Evolutionary conservation across 2,113 vertebrate species (phyloP).

Genomic region (Haplotaxodon microlepis): DNA sequence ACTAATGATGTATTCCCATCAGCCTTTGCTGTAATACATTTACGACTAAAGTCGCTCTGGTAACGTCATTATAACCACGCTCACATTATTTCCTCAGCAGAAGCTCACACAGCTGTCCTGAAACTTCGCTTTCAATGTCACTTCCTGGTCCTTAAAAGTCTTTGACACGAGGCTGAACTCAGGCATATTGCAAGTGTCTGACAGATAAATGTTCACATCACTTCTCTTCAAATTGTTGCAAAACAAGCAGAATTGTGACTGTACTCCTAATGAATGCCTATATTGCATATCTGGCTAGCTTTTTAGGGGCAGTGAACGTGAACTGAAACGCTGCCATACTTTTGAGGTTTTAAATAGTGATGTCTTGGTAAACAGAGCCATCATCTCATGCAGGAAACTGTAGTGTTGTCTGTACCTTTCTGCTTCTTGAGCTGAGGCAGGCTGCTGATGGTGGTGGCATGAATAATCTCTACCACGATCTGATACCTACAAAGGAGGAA

Average conservation of each 20-base stretch:
- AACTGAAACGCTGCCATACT: not conserved
- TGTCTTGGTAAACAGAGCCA: no score
- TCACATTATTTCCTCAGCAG: not conserved
- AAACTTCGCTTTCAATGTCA: not conserved
- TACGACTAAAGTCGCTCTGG: not conserved
- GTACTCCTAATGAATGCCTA: not conserved
- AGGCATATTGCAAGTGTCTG: not conserved
- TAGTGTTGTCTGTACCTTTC: slow-evolving; percentile 77
- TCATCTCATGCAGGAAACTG: not conserved
- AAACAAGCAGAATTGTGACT: not conserved
- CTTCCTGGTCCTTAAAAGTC: not conserved
- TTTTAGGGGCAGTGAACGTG: not conserved
- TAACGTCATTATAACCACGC: not conserved
- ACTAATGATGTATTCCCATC: not conserved
- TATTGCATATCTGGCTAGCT: not conserved
- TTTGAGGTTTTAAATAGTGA: not conserved
- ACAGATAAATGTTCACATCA: not conserved
- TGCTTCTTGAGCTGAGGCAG: slow-evolving; percentile 95
- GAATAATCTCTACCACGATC: slow-evolving; percentile 97
- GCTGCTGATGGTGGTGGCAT: slow-evolving; percentile 95
- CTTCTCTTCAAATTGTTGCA: not conserved
- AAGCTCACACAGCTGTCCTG: not conserved
- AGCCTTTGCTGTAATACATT: not conserved
- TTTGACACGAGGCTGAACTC: not conserved
- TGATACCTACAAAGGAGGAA: slow-evolving; percentile 81